Conservation (phyloP, 2,888 invertebrate genomes). For the Andricus quercusramuli region DNA sequence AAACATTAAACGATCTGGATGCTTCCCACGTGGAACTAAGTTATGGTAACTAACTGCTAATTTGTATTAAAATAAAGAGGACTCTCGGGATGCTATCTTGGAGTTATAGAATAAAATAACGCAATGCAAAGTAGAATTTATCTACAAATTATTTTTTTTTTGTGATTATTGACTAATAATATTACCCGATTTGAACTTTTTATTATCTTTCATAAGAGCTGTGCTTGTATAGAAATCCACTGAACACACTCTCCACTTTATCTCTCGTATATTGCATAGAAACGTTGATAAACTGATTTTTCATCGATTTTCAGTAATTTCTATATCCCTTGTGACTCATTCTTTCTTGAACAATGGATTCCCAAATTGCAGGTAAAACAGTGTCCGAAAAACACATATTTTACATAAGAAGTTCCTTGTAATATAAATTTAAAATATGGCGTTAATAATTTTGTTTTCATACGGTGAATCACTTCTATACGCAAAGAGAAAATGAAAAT, state of each 20-base stretch:
- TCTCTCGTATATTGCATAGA: not conserved
- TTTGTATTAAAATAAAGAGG: constrained; percentile 32
- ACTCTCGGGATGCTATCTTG: not conserved
- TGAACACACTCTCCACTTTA: not conserved
- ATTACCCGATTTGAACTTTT: too few species aligned
- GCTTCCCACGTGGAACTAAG: constrained; percentile 36
- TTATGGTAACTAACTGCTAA: constrained; percentile 12
- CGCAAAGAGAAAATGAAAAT: not conserved
- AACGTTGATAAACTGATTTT: constrained; percentile 8
- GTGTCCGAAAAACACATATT: too few species aligned
- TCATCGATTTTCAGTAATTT: not conserved
- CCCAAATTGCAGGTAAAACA: too few species aligned
- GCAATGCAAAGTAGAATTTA: not conserved
- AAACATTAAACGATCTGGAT: constrained; percentile 41
- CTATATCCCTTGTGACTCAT: constrained; percentile 4
- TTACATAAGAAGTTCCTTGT: too few species aligned
- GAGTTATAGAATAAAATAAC: not conserved
- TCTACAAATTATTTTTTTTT: not conserved
- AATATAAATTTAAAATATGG: too few species aligned
- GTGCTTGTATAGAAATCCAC: not conserved
- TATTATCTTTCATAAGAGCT: too few species aligned
- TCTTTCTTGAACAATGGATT: not conserved
- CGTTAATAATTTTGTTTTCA: too few species aligned
- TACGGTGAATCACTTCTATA: too few species aligned
- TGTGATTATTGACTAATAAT: not conserved